A percentile compares a stretch with the other conserved stretches of the same genome.
Evolutionary conservation across 2,113 vertebrate genomes (phyloP).

Genomic region (Sakesphorus luctuosus): DNA sequence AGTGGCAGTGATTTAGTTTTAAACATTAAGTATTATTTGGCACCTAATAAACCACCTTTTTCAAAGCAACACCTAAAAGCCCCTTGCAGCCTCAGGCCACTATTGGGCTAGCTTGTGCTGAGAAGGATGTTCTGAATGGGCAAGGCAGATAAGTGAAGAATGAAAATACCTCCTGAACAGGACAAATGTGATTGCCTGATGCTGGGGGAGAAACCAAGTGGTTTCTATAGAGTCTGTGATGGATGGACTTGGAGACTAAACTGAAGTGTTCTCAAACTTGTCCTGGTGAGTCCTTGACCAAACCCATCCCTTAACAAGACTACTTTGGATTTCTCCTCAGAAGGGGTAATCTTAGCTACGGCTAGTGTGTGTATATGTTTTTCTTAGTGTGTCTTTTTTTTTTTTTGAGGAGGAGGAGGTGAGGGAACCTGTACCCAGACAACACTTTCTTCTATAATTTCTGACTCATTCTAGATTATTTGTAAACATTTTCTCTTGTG

Average conservation of each 20-base stretch:
- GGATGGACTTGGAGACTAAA: background rate
- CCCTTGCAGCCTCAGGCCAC: background rate
- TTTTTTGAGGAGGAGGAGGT: background rate
- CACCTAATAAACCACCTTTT: background rate
- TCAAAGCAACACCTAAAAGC: background rate
- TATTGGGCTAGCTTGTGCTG: background rate
- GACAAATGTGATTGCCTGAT: background rate
- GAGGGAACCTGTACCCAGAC: background rate
- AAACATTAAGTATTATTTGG: background rate
- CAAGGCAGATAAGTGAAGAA: background rate
- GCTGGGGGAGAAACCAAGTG: background rate
- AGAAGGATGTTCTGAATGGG: background rate
- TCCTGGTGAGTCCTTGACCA: background rate
- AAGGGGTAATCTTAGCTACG: background rate
- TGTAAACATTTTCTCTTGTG: background rate
- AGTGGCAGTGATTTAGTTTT: background rate
- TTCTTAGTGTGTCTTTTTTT: background rate
- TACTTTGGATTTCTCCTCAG: background rate
- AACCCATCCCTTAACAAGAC: background rate
- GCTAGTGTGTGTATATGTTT: background rate
- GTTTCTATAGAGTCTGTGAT: background rate
- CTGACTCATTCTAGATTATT: background rate
- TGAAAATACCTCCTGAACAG: background rate
- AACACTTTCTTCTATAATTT: background rate
- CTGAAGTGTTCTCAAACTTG: background rate